Conservation (phyloP, 1,140 invertebrate genomes). For the Chlorops oryzae region DNA sequence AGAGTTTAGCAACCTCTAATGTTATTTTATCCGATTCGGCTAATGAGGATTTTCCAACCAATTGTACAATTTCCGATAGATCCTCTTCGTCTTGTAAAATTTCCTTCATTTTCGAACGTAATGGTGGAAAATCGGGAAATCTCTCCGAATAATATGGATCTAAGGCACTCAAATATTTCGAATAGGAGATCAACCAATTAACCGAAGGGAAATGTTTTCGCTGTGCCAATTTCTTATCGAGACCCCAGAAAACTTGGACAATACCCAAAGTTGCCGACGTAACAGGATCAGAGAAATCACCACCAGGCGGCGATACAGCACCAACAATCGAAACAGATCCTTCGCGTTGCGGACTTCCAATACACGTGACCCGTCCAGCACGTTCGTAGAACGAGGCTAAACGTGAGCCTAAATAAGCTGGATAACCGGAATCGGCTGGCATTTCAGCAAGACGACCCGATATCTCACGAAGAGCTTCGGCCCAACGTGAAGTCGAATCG, state of each 20-base stretch:
- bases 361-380: slow-evolving; percentile 61
- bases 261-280: slow-evolving; percentile 57
- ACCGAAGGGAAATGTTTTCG: slow-evolving; percentile 70
- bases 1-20: slow-evolving; percentile 35
- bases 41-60: slow-evolving; percentile 79
- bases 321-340: slow-evolving; percentile 69
- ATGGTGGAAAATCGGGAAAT: slow-evolving; percentile 62
- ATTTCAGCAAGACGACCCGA: slow-evolving; percentile 81
- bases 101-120: slow-evolving; percentile 58
- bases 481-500: slow-evolving; percentile 81
- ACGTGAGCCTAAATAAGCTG: slow-evolving; percentile 64
- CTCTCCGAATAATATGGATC: slow-evolving; percentile 76
- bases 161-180: slow-evolving; percentile 72
- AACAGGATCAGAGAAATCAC: slow-evolving; percentile 72
- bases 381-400: slow-evolving; percentile 70
- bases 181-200: slow-evolving; percentile 73
- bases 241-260: slow-evolving; percentile 70
- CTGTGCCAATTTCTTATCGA: slow-evolving; percentile 70
- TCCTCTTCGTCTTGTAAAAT: slow-evolving; percentile 83
- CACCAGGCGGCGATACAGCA: slow-evolving; percentile 71
- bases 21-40: slow-evolving; percentile 38
- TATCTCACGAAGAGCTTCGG: slow-evolving; percentile 79
- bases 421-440: slow-evolving; percentile 73
- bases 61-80: slow-evolving; percentile 78
- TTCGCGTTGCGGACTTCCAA: slow-evolving; percentile 59